phyloP scores from a whole-genome alignment of 2,113 vertebrate genomes.

The Sebastes fasciatus region DNA sequence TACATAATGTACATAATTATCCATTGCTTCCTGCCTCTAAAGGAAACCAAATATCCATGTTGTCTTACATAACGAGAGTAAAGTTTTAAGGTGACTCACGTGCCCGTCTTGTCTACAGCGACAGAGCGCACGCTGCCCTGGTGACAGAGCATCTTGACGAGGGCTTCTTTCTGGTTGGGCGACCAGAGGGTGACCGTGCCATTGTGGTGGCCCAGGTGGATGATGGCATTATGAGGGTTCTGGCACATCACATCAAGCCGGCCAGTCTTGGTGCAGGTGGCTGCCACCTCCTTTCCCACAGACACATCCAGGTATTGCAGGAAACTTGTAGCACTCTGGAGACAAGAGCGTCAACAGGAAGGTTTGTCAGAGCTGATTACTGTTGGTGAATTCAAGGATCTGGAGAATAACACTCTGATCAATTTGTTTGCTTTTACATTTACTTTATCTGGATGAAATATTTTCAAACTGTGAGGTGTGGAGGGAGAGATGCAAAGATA shows the following conservation, averaged over 20 bases:
- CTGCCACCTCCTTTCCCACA: conserved; percentile 88
- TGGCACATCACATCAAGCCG: conserved; percentile 90
- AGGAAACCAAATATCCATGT: background rate
- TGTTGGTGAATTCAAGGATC: background rate
- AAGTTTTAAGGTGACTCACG: conserved; percentile 80
- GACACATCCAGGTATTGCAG: conserved; percentile 93
- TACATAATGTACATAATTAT: background rate
- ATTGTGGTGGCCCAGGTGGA: conserved; percentile 90
- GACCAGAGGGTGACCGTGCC: conserved; percentile 92
- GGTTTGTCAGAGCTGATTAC: background rate
- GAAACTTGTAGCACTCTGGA: conserved; percentile 89
- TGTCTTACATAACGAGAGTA: background rate
- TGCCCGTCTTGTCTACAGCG: conserved; percentile 89
- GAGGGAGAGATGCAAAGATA: too few species aligned
- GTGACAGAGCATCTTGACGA: conserved; percentile 92
- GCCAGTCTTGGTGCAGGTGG: conserved; percentile 86
- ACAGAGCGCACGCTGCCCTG: conserved; percentile 87
- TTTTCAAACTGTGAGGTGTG: too few species aligned
- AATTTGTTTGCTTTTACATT: background rate
- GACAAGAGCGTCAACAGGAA: background rate
- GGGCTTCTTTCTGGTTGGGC: conserved; percentile 88
- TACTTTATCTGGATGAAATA: background rate
- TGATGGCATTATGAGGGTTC: conserved; percentile 90
- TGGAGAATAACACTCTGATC: background rate
- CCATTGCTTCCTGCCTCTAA: background rate